phyloP scores from a whole-genome alignment of 2,888 invertebrate genomes.

The Apamea monoglypha region DNA sequence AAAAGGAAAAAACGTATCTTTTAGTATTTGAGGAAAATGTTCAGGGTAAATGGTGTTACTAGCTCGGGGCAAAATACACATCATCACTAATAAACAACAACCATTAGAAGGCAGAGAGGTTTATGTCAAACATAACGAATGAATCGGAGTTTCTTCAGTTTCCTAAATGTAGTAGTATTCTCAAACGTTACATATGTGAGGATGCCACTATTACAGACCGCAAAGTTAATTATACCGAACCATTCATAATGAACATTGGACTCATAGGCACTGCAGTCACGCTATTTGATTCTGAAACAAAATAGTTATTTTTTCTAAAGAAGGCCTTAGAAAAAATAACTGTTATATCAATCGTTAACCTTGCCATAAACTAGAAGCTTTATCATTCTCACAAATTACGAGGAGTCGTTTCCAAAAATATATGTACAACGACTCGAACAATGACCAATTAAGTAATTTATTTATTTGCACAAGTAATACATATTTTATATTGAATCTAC shows the following conservation, averaged over 20 bases:
- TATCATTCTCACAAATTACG: conserved; percentile 1
- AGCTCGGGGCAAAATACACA: conserved; percentile 6
- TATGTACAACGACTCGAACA: conserved; percentile 8
- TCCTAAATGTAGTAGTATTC: background rate
- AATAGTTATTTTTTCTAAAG: background rate
- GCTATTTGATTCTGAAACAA: background rate
- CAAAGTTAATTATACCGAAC: conserved; percentile 6
- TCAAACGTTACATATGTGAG: conserved; percentile 4
- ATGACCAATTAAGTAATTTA: conserved; percentile 4
- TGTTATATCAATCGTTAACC: conserved; percentile 19
- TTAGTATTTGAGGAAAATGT: conserved; percentile 21
- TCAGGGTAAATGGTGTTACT: conserved; percentile 14
- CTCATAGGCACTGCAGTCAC: conserved; percentile 11
- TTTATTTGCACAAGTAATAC: background rate
- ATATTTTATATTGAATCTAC: background rate
- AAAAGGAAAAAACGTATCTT: background rate
- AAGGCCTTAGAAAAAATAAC: background rate
- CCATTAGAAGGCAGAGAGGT: background rate
- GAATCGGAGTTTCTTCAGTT: background rate
- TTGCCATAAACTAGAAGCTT: conserved; percentile 10
- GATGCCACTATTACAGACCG: background rate
- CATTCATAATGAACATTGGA: conserved; percentile 19
- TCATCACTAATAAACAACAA: conserved; percentile 3
- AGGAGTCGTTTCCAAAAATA: conserved; percentile 1
- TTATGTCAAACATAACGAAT: background rate